Conservation (phyloP, 2,797 vertebrate species). For the Gila robusta region DNA sequence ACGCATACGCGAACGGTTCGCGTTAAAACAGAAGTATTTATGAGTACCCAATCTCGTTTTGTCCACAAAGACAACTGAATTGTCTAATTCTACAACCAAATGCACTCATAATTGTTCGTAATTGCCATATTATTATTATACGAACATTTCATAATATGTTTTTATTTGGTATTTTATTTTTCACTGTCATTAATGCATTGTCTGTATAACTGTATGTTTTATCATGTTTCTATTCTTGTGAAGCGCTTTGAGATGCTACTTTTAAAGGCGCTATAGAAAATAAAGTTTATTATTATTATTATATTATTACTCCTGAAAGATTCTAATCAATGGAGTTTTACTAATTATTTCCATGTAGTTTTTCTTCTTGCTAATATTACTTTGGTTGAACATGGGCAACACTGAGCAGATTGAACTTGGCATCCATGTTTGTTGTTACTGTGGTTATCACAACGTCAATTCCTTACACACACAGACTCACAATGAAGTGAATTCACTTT, state of each 20-base stretch:
- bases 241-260: too few relatives aligned
- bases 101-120: background rate
- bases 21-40: background rate
- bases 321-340: background rate
- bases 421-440: background rate
- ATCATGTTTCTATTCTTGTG: too few relatives aligned
- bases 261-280: too few relatives aligned
- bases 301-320: background rate
- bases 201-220: too few relatives aligned
- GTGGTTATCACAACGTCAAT: background rate
- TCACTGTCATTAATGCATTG: too few relatives aligned
- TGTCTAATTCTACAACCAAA: background rate
- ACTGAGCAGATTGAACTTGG: background rate
- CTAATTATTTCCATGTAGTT: background rate
- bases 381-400: background rate
- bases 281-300: too few relatives aligned
- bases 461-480: background rate
- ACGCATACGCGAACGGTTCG: too few relatives aligned
- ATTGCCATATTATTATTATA: too few relatives aligned
- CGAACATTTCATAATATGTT: too few relatives aligned
- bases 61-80: background rate
- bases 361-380: background rate
- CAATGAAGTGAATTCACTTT: slow-evolving; percentile 5
- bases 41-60: background rate
- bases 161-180: too few relatives aligned